Conservation (phyloP, 2,797 vertebrate genomes). For the Sandelia bainsii region DNA sequence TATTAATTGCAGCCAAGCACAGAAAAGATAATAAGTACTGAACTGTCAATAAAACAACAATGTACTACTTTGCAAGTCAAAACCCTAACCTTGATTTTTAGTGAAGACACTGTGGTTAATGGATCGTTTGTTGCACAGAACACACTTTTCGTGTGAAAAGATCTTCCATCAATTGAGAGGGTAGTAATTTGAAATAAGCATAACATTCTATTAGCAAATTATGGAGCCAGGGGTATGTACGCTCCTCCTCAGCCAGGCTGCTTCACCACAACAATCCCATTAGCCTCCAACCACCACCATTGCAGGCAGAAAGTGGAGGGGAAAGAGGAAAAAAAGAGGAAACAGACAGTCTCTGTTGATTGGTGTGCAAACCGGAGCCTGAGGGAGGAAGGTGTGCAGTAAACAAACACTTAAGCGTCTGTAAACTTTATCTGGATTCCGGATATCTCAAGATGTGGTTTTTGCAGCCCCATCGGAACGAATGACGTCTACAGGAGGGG, state of each 20-base stretch:
- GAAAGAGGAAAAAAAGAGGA: conserved; percentile 16
- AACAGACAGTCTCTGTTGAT: conserved; percentile 24
- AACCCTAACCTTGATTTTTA: conserved; percentile 22
- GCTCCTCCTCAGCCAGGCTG: conserved; percentile 6
- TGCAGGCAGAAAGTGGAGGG: conserved; percentile 3
- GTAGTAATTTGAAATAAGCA: conserved; percentile 57
- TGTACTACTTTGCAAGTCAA: conserved; percentile 43
- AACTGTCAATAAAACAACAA: conserved; percentile 37
- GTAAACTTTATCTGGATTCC: conserved; percentile 42
- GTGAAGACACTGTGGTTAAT: conserved; percentile 7
- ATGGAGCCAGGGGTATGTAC: conserved; percentile 31
- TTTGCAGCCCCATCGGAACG: conserved; percentile 18
- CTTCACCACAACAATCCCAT: conserved; percentile 39
- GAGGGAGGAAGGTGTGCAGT: conserved; percentile 35
- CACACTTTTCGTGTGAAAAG: conserved; percentile 21
- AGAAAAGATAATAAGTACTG: conserved; percentile 6
- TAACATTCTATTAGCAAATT: conserved; percentile 68
- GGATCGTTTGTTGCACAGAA: conserved; percentile 13
- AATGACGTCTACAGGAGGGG: conserved; percentile 49
- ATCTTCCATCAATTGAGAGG: conserved; percentile 50
- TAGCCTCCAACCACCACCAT: conserved; percentile 19
- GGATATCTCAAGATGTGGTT: conserved; percentile 49
- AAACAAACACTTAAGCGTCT: conserved; percentile 40
- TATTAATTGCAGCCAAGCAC: conserved; percentile 55
- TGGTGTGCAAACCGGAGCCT: conserved; percentile 38